Evolutionary conservation across 2,797 vertebrate genomes (phyloP).

Genomic region (Rousettus madagascariensis): DNA sequence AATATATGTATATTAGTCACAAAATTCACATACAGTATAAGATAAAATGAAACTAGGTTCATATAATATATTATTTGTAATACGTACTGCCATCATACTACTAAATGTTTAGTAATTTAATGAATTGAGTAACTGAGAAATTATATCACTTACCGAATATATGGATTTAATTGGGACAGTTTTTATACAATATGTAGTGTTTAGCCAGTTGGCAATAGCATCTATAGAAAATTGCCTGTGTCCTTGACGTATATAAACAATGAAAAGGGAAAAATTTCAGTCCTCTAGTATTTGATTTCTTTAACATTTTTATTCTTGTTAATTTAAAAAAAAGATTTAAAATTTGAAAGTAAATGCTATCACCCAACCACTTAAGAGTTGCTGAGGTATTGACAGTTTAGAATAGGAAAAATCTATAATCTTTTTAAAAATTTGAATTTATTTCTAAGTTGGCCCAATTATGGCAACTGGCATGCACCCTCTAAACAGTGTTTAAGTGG

Average conservation of each 20-base stretch:
- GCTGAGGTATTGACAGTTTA: background rate
- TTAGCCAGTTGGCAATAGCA: slow-evolving; percentile 4
- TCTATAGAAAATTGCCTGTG: slow-evolving; percentile 35
- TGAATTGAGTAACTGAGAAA: slow-evolving; percentile 27
- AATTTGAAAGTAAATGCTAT: slow-evolving; percentile 34
- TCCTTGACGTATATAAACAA: background rate
- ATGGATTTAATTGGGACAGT: background rate
- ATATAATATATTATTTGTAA: slow-evolving; percentile 29
- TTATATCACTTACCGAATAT: slow-evolving; percentile 37
- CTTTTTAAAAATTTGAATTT: slow-evolving; percentile 26
- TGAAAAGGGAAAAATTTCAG: background rate
- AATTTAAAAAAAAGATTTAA: slow-evolving; percentile 42
- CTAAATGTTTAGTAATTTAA: slow-evolving; percentile 49
- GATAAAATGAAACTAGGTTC: background rate
- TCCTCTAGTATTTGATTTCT: slow-evolving; percentile 2
- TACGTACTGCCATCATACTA: background rate
- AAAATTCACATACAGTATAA: slow-evolving; percentile 22
- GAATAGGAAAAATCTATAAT: background rate
- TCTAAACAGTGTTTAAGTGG: background rate
- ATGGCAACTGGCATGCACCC: background rate
- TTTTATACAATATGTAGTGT: slow-evolving; percentile 42
- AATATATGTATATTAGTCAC: slow-evolving; percentile 42
- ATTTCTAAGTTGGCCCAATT: background rate
- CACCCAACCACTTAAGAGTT: background rate
- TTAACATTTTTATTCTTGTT: slow-evolving; percentile 34